Percentiles rank a stretch among this genome's conserved stretches.
Conservation (phyloP, 30 jellyfish, hydroid and myxozoan genomes). For the Clytia hemisphaerica region DNA sequence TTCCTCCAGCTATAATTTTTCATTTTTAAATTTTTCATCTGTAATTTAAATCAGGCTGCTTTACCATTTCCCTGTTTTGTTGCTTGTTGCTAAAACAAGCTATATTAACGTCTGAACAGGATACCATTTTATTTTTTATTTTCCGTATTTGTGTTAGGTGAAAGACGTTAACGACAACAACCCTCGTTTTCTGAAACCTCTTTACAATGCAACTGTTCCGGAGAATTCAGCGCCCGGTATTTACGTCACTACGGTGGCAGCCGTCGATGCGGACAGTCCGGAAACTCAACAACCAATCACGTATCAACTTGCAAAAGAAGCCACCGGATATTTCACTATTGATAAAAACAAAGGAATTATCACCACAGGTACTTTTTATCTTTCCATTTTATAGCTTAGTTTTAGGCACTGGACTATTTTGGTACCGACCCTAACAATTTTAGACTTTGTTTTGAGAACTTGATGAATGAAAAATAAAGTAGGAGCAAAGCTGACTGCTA, state of each 20-base stretch:
- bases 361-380: conserved; percentile 57
- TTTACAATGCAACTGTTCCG: conserved; percentile 57
- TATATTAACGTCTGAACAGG: too few species aligned
- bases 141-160: conserved; percentile 32
- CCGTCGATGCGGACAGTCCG: conserved; percentile 70
- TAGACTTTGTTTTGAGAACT: too few species aligned
- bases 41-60: too few species aligned
- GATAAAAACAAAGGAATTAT: conserved; percentile 74
- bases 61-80: too few species aligned
- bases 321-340: conserved; percentile 68
- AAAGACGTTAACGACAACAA: conserved; percentile 89
- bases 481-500: too few species aligned
- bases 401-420: too few species aligned
- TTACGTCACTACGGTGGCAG: conserved; percentile 61
- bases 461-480: too few species aligned
- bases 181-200: conserved; percentile 56
- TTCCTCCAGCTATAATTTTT: too few species aligned
- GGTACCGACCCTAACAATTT: too few species aligned
- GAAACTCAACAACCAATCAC: conserved; percentile 79
- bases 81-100: too few species aligned
- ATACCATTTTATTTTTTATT: not conserved
- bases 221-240: conserved; percentile 63
- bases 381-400: too few species aligned
- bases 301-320: conserved; percentile 71
- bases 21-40: too few species aligned